Percentiles rank a stretch among this genome's conserved stretches.
Conservation (phyloP, 1,140 invertebrate species). For the Homarus americanus region DNA sequence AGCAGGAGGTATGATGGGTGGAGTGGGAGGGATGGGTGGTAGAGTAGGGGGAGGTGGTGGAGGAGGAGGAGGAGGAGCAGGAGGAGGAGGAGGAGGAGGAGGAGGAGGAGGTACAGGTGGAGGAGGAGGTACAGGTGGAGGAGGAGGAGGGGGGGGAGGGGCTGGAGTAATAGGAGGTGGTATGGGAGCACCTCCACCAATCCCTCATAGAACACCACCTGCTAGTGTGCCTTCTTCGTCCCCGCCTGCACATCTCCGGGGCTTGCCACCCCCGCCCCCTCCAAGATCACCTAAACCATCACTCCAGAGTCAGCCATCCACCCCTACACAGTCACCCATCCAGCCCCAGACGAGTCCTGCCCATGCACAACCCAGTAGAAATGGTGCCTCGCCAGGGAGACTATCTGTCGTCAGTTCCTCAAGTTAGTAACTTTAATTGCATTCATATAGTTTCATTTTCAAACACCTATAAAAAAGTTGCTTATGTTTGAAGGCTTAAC, state of each 20-base stretch:
- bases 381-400: conserved; percentile 41
- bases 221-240: conserved; percentile 59
- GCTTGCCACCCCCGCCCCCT: conserved; percentile 39
- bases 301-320: conserved; percentile 46
- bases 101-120: background rate
- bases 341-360: conserved; percentile 47
- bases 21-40: conserved; percentile 22
- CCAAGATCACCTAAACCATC: conserved; percentile 61
- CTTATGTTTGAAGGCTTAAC: too few species aligned
- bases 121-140: background rate
- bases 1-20: conserved; percentile 12
- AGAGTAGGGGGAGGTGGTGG: conserved; percentile 4
- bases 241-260: conserved; percentile 46
- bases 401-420: conserved; percentile 26
- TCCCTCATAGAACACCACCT: conserved; percentile 47
- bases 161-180: background rate
- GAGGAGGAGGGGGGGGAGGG: background rate
- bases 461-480: too few species aligned
- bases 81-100: background rate
- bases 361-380: conserved; percentile 36
- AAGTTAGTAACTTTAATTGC: conserved; percentile 34
- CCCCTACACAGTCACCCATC: conserved; percentile 17
- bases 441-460: background rate
- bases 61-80: conserved; percentile 18
- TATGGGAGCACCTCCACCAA: conserved; percentile 25